Evolutionary conservation across 2,797 vertebrate genomes (phyloP).

Genomic region (Natrix natrix): DNA sequence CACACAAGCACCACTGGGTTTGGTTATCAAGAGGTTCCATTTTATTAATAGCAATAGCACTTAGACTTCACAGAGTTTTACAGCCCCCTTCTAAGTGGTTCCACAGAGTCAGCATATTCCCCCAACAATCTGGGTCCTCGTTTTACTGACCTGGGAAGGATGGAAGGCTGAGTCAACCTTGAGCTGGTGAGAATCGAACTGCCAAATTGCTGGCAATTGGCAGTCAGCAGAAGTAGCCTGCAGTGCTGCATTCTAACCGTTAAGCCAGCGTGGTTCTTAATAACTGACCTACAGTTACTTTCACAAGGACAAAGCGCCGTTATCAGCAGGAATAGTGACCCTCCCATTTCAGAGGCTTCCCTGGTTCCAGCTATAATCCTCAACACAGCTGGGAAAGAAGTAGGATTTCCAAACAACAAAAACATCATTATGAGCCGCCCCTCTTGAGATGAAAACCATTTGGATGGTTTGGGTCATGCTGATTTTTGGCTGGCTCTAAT

Average conservation of each 20-base stretch:
- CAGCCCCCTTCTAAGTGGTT: not conserved
- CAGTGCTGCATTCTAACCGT: not conserved
- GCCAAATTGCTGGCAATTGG: too few relatives aligned
- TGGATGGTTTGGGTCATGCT: not conserved
- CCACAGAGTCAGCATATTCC: not conserved
- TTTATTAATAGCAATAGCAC: not conserved
- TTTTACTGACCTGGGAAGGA: not conserved
- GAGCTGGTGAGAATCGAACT: not conserved
- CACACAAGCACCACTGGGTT: not conserved
- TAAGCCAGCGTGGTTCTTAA: not conserved
- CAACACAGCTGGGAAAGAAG: slow-evolving; percentile 22
- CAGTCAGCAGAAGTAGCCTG: too few relatives aligned
- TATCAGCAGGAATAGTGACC: not conserved
- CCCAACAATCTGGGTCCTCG: not conserved
- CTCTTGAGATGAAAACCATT: not conserved
- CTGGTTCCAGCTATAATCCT: not conserved
- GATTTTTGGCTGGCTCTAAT: not conserved
- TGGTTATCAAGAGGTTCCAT: not conserved
- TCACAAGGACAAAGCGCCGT: not conserved
- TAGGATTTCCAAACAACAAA: not conserved
- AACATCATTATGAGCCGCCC: not conserved
- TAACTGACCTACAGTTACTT: not conserved
- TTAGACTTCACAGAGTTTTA: not conserved
- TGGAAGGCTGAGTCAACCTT: not conserved
- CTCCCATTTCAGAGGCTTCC: not conserved